phyloP scores from a whole-genome alignment of 1,140 invertebrate genomes.

The Brachionus koreanus region DNA sequence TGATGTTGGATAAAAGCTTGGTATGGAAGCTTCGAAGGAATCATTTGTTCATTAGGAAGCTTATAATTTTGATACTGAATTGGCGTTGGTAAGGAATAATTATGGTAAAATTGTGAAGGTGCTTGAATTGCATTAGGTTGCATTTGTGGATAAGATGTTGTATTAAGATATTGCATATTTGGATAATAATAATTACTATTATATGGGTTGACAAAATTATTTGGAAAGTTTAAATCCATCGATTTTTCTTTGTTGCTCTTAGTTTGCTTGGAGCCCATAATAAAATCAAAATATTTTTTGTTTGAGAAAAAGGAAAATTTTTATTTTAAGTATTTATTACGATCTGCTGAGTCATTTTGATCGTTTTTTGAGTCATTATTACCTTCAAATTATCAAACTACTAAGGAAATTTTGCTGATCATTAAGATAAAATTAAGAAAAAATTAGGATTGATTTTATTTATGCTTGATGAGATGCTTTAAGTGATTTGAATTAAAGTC shows the following conservation, averaged over 20 bases:
- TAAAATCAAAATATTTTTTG: background rate
- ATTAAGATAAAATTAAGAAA: background rate
- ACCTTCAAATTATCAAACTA: background rate
- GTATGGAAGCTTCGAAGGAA: background rate
- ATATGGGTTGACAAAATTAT: background rate
- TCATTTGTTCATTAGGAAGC: background rate
- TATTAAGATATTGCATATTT: background rate
- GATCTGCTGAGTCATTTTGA: background rate
- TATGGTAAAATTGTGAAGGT: background rate
- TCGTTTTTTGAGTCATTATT: background rate
- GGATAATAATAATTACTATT: slow-evolving; percentile 10
- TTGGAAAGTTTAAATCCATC: background rate
- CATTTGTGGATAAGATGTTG: background rate
- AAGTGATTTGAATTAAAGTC: background rate
- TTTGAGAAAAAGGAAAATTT: background rate
- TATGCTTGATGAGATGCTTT: background rate
- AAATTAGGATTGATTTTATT: background rate
- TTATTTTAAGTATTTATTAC: background rate
- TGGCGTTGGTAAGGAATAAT: background rate
- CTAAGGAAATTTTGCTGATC: background rate
- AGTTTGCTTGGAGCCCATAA: background rate
- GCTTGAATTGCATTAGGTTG: background rate
- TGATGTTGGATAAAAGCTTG: background rate
- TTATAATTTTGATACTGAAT: slow-evolving; percentile 10
- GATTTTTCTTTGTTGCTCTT: background rate